phyloP scores from a whole-genome alignment of 2,888 invertebrate species.

The Vanessa cardui region DNA sequence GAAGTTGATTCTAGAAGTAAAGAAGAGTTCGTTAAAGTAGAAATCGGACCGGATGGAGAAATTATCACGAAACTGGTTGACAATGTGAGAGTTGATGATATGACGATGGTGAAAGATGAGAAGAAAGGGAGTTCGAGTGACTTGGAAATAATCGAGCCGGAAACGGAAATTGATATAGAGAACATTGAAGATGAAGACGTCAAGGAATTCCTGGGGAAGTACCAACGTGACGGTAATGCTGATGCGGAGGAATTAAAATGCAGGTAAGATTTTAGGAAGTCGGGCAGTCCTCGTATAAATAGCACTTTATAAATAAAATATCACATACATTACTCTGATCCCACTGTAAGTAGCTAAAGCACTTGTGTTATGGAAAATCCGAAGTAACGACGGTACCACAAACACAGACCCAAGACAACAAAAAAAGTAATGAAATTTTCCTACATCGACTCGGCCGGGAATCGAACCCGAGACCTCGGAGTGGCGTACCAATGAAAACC shows the following conservation, averaged over 20 bases:
- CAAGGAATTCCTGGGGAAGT: constrained; percentile 72
- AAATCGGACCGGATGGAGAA: constrained; percentile 74
- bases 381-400: no score
- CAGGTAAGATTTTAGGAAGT: constrained; percentile 53
- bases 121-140: constrained; percentile 64
- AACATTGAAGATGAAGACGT: constrained; percentile 75
- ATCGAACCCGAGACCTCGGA: no score
- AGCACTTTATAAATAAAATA: no score
- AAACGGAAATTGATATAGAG: constrained; percentile 67
- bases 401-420: no score
- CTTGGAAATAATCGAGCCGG: constrained; percentile 67
- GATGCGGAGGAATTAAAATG: constrained; percentile 62
- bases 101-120: constrained; percentile 52
- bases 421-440: no score
- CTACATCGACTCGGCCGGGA: no score
- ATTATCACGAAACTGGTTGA: constrained; percentile 65
- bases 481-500: no score
- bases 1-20: constrained; percentile 12
- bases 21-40: constrained; percentile 67
- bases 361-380: no score
- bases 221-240: constrained; percentile 51
- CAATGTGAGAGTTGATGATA: constrained; percentile 45
- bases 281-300: no score
- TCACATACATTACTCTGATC: no score
- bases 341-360: no score